These are phyloP conservation scores for Ladona fulva DNA, from an alignment of 1,140 invertebrate species.

Conservation along the genomic window DNA sequence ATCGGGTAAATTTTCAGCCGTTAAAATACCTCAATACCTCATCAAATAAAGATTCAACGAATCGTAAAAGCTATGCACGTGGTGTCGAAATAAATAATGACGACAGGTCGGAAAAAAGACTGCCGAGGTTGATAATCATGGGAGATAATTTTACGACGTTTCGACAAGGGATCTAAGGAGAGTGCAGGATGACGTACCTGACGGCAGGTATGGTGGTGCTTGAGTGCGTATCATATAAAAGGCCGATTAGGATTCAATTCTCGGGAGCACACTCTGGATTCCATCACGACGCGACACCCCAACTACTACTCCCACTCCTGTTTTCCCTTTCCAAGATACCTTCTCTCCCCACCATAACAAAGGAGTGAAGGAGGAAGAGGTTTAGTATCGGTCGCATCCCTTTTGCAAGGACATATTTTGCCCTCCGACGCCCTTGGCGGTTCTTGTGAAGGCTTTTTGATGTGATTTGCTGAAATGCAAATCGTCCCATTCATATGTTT, in stretches of 20 bases:
- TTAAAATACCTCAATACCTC: too few species aligned
- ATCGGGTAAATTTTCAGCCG: too few species aligned
- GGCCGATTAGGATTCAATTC: slow-evolving; percentile 2
- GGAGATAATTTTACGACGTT: not conserved
- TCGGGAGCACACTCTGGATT: not conserved
- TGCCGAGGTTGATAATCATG: not conserved
- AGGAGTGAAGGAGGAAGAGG: not conserved
- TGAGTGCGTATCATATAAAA: not conserved
- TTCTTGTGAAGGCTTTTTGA: too few species aligned
- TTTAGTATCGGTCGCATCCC: not conserved
- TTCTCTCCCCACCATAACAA: not conserved
- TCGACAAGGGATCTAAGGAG: not conserved
- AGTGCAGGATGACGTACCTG: not conserved
- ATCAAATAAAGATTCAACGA: too few species aligned
- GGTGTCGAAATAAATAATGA: not conserved
- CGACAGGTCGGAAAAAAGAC: not conserved
- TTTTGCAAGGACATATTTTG: not conserved
- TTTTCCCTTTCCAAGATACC: not conserved
- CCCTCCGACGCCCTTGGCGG: not conserved
- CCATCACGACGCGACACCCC: not conserved
- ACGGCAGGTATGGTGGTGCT: not conserved
- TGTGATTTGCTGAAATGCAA: too few species aligned
- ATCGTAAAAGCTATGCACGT: not conserved
- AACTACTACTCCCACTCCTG: not conserved
- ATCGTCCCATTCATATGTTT: too few species aligned